Conservation (phyloP, 2,888 invertebrate species). For the Nycteola revayana region DNA sequence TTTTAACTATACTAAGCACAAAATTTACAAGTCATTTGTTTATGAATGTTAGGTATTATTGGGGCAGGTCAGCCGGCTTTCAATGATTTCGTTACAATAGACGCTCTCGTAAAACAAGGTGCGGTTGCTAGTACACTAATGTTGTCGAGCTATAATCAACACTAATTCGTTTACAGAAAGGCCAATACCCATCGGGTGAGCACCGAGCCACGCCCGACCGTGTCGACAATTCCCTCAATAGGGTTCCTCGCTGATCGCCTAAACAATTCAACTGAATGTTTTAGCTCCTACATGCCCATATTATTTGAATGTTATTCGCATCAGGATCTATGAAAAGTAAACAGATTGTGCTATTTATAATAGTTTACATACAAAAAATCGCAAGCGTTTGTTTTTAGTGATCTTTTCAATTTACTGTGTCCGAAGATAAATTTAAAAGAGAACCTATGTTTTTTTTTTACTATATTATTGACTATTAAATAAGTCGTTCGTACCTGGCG, state of each 20-base stretch:
- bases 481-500: constrained; percentile 36
- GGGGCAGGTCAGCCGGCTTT: constrained; percentile 38
- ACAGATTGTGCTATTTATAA: too few species aligned
- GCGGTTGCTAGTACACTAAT: constrained; percentile 35
- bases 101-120: constrained; percentile 30
- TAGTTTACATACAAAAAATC: too few species aligned
- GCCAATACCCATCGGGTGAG: constrained; percentile 43
- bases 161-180: constrained; percentile 56
- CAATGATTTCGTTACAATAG: constrained; percentile 21
- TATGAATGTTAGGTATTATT: constrained; percentile 24
- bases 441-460: too few species aligned
- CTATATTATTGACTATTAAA: too few species aligned
- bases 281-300: constrained; percentile 5
- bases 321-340: too few species aligned
- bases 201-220: constrained; percentile 58
- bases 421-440: too few species aligned
- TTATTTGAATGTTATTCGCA: too few species aligned
- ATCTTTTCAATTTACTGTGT: too few species aligned
- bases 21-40: too few species aligned
- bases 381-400: too few species aligned
- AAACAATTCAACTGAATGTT: constrained; percentile 7
- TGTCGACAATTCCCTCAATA: constrained; percentile 41
- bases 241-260: constrained; percentile 5
- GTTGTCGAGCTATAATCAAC: constrained; percentile 44
- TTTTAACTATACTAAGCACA: too few species aligned